Evolutionary conservation across 1,140 invertebrate species (phyloP), one percentile per base, ranked within the genome.

Genomic region (Drosophila arizonae): DNA sequence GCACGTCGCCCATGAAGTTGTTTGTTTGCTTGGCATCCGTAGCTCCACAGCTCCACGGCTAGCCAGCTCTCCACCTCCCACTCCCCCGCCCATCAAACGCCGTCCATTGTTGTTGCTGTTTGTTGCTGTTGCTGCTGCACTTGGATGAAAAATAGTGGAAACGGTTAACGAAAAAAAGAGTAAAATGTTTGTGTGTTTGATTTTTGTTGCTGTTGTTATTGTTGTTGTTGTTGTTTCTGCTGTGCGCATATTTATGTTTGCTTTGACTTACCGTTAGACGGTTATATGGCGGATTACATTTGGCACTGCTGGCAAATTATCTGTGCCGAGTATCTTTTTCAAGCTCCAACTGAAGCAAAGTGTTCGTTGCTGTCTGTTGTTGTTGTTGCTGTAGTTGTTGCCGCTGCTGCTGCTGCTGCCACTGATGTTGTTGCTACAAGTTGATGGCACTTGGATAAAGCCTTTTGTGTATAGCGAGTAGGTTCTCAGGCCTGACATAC

Each of bases 1-100:
- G 85, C 84, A 88, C 84, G 84, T 88, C 85, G 84, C 84, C 84
- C 84, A 88, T 88, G 84, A 89, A 88, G 84, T 88, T 88, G 84
- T 88, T 88, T 88, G 84, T 89, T 88, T 88, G 84, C 84, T 71
- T 88, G 84, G 79, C 79, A 84, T 73, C 81, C 24, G 33, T 17
- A 61, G 15, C 51, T 11, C 39, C 56, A 13, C 57, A 6, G 15
- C 28, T n/a, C 33, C 33, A 33, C 33, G 11, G 8, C 0, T 36
- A 6, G 1, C 33, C 33, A 39, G 8, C 0, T 36, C 33, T 36
- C 33, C 33, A 36, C 17, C 17, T 6, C 17, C 43, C 9, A 26
- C 41, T 4, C 41, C 11, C 33, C 36, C 28, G 13, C 50, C 21
- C 50, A 50, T 61, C 66, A 61, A 36, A 9, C 33, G 36, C 11